Evolutionary conservation across 2,797 vertebrate species (phyloP).

Genomic region (Trachurus trachurus): DNA sequence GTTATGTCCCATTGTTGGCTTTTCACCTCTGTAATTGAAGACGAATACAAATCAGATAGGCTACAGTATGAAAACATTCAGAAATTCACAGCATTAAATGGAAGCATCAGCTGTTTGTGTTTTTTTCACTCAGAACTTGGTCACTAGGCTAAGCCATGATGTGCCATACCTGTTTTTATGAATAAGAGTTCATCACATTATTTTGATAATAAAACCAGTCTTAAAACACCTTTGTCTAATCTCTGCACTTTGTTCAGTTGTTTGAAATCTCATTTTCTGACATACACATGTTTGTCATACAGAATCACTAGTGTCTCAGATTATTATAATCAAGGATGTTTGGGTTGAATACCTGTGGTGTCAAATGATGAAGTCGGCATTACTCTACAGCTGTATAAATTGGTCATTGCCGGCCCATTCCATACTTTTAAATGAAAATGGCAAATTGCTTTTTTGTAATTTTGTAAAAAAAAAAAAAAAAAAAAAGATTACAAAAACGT

Average conservation of each 20-base stretch:
- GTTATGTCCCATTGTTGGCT: background rate
- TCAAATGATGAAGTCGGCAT: no score
- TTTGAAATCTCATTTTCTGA: background rate
- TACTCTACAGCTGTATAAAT: background rate
- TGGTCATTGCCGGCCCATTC: background rate
- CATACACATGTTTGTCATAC: no score
- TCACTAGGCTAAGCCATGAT: conserved; percentile 33
- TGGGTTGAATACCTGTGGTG: no score
- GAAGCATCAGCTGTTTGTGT: background rate
- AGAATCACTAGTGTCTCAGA: background rate
- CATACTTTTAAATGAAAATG: no score
- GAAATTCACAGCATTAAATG: conserved; percentile 10
- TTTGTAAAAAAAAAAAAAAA: no score
- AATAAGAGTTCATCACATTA: conserved; percentile 63
- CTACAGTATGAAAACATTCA: conserved; percentile 15
- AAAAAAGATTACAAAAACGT: no score
- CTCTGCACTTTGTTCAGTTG: conserved; percentile 16
- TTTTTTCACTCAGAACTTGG: conserved; percentile 20
- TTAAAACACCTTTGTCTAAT: conserved; percentile 49
- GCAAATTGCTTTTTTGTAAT: no score
- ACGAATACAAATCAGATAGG: background rate
- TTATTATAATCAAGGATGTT: background rate
- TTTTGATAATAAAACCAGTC: conserved; percentile 81
- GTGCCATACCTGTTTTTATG: conserved; percentile 60
- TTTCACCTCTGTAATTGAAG: conserved; percentile 3